These are phyloP conservation scores for Urocolius indicus DNA, from an alignment of 2,113 vertebrate species.

Conservation along the genomic window DNA sequence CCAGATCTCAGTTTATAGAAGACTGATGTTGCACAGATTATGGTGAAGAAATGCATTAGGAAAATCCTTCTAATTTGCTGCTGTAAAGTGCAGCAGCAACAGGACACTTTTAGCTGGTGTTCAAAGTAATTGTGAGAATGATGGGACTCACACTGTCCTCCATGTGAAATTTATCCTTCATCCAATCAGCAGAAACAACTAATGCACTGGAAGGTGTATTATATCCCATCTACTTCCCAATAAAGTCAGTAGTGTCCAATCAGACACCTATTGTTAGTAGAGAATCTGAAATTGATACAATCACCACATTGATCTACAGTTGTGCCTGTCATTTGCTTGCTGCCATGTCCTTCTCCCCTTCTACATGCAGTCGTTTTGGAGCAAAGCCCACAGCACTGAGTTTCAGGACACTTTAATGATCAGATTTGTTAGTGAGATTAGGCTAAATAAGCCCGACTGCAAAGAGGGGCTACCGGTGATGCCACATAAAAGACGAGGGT, in stretches of 20 bases:
- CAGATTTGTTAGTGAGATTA: constrained; percentile 10
- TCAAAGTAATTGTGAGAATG: constrained; percentile 67
- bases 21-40: constrained; percentile 30
- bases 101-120: constrained; percentile 65
- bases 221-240: constrained; percentile 77
- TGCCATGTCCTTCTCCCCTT: background rate
- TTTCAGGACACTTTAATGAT: constrained; percentile 36
- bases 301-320: constrained; percentile 80
- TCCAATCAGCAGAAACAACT: constrained; percentile 80
- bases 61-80: constrained; percentile 61
- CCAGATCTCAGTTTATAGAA: constrained; percentile 12
- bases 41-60: constrained; percentile 29
- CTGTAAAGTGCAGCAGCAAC: constrained; percentile 60
- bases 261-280: constrained; percentile 82
- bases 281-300: constrained; percentile 85
- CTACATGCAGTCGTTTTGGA: background rate
- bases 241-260: constrained; percentile 81
- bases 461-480: background rate
- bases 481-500: background rate
- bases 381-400: background rate
- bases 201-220: constrained; percentile 76
- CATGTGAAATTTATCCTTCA: constrained; percentile 75
- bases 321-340: constrained; percentile 72
- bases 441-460: background rate
- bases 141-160: constrained; percentile 73